Base-by-base conservation (phyloP, 2,888 invertebrate species). In the Tanypteryx hageni region DNA sequence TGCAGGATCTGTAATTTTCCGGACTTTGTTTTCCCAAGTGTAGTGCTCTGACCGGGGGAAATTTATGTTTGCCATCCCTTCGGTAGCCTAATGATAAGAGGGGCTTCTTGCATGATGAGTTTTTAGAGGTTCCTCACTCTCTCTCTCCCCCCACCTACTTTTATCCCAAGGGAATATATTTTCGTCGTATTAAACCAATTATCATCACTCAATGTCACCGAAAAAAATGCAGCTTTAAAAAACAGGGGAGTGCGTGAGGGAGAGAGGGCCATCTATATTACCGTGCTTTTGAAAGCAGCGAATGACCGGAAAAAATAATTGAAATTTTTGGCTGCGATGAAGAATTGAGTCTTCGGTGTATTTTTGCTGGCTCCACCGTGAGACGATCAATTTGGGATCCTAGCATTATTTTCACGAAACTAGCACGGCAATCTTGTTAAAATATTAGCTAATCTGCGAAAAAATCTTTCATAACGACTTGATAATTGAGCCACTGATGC, bases 171-270 rank as follows among this genome's bases (percentile, higher is more conserved):
- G 11, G 56, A n/a, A 89, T 56, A 31, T 64, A 64, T 89, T 89
- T 44, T 68, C 22, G 44, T 64, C 89, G 44, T 68, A 89, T 89
- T 68, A 89, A 44, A 64, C 10, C 89, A 64, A 89, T 89, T 89
- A 64, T 68, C 89, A 64, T 89, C 56, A 68, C 89, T 89, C 89
- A 89, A 89, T 68, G 89, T 89, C 89, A 89, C 10, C 27, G 44
- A 14, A 44, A 64, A 89, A 68, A 68, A 22, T 68, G 22, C 22
- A 22, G 68, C 68, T 16, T n/a, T 13, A 64, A 68, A 76, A 76
- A 76, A 76, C 18, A 8, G 0, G 11, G 27, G 76, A 14, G 76
- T 76, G 27, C 27, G 44, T 76, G 76, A 76, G 13, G 76, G 27
- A 0, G 76, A 27, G n/a, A n/a, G 27, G 76, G 76, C 76, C 22